Percentiles rank a stretch among this genome's conserved stretches.
phyloP scores from a whole-genome alignment of 2,113 vertebrate species.

The Pungitius pungitius region DNA sequence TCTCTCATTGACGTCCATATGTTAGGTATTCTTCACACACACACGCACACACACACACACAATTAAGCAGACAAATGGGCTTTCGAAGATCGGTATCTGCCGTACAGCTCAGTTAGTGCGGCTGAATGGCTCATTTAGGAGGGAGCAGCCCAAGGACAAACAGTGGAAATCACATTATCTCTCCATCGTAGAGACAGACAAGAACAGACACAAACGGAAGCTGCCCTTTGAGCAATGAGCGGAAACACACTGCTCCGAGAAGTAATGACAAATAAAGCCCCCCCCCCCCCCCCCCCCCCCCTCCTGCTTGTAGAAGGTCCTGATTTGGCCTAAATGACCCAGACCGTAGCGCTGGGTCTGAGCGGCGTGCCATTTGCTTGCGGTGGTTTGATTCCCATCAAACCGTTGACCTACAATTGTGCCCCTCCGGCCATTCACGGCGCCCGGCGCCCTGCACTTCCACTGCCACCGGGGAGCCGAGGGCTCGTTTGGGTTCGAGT shows the following conservation, averaged over 20 bases:
- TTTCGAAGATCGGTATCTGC: slow-evolving; percentile 60
- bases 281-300: not conserved
- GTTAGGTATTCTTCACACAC: not conserved
- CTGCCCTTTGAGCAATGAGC: slow-evolving; percentile 40
- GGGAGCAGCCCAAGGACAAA: slow-evolving; percentile 64
- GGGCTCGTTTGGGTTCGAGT: slow-evolving; percentile 33
- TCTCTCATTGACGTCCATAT: not conserved
- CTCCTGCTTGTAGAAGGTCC: slow-evolving; percentile 18
- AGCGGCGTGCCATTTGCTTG: not conserved
- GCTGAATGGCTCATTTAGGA: slow-evolving; percentile 64
- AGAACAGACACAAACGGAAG: slow-evolving; percentile 48
- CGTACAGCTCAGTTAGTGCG: slow-evolving; percentile 59
- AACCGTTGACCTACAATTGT: slow-evolving; percentile 12
- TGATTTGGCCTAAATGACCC: slow-evolving; percentile 32
- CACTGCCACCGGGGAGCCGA: too few species aligned
- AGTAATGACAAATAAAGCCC: slow-evolving; percentile 42
- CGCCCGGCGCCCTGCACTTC: too few species aligned
- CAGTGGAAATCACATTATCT: slow-evolving; percentile 71
- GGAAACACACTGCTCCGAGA: slow-evolving; percentile 41
- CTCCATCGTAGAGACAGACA: slow-evolving; percentile 58
- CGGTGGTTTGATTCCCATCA: not conserved
- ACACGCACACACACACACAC: slow-evolving; percentile 23
- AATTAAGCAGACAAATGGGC: slow-evolving; percentile 68
- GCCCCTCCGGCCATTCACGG: too few species aligned
- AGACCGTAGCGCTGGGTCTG: slow-evolving; percentile 1